Evolutionary conservation across 2,888 invertebrate genomes (phyloP).

Genomic region (Lissocephala sabroskyi): DNA sequence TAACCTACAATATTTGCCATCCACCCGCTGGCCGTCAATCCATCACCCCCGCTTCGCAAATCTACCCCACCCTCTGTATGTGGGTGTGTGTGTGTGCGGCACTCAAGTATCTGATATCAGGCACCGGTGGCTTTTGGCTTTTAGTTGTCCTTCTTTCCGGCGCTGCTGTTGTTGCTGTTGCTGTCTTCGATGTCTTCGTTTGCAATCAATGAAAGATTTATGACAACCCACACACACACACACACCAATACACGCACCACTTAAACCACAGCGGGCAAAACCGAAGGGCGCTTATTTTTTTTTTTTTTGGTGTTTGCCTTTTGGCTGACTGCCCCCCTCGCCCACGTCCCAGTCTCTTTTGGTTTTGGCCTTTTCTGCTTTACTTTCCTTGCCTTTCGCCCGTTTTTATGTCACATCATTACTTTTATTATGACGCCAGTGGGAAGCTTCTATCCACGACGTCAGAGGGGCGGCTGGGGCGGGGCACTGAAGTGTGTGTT

Average conservation of each 20-base stretch:
- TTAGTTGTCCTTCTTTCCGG: too few relatives aligned
- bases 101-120: slow-evolving; percentile 1
- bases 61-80: slow-evolving; percentile 7
- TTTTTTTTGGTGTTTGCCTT: too few relatives aligned
- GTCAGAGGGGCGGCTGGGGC: too few relatives aligned
- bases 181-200: slow-evolving; percentile 56
- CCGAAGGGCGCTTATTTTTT: neutral
- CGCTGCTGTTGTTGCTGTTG: slow-evolving; percentile 13
- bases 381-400: slow-evolving; percentile 8
- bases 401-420: slow-evolving; percentile 59
- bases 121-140: slow-evolving; percentile 3
- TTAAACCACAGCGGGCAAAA: neutral
- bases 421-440: slow-evolving; percentile 54
- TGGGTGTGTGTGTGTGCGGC: slow-evolving; percentile 32
- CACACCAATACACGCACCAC: neutral
- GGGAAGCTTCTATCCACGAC: too few relatives aligned
- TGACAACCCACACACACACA: slow-evolving; percentile 33
- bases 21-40: too few relatives aligned
- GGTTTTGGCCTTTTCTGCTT: neutral
- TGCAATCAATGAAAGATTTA: slow-evolving; percentile 61
- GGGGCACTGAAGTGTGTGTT: too few relatives aligned
- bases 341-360: too few relatives aligned
- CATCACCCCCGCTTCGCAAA: neutral
- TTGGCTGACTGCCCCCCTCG: too few relatives aligned
- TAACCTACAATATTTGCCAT: too few relatives aligned